phyloP scores from a whole-genome alignment of 2,797 vertebrate genomes.

The Huso huso region DNA sequence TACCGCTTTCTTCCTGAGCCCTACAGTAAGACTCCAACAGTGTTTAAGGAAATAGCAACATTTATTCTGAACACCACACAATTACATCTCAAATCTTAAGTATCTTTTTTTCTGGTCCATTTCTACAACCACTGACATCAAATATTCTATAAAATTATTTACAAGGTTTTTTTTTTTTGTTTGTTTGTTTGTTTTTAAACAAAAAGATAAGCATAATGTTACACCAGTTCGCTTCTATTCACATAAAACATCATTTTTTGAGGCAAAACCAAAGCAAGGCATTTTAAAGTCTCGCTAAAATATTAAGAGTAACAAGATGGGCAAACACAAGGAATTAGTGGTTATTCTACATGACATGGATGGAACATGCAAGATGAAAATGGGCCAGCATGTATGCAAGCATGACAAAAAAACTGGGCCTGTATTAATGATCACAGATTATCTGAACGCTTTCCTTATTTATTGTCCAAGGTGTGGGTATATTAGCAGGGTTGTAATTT shows the following conservation, averaged over 20 bases:
- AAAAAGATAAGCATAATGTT: constrained; percentile 32
- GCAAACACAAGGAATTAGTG: too few species aligned
- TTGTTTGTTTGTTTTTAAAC: constrained; percentile 28
- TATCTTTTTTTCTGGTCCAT: constrained; percentile 63
- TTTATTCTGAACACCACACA: constrained; percentile 64
- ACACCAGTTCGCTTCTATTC: constrained; percentile 59
- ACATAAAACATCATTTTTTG: constrained; percentile 51
- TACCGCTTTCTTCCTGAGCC: too few species aligned
- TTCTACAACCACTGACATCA: constrained; percentile 71
- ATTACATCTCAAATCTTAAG: constrained; percentile 41
- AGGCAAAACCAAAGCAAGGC: not conserved
- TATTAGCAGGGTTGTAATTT: too few species aligned
- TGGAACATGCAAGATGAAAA: too few species aligned
- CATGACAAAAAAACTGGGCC: too few species aligned
- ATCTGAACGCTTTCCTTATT: too few species aligned
- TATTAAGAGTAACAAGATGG: too few species aligned
- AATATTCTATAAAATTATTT: constrained; percentile 70
- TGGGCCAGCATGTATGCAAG: too few species aligned
- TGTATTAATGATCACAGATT: too few species aligned
- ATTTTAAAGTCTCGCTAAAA: not conserved
- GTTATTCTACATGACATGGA: too few species aligned
- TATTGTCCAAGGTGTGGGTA: too few species aligned
- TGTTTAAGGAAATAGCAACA: constrained; percentile 35
- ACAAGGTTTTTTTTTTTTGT: constrained; percentile 25
- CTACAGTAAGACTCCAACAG: constrained; percentile 24